These are phyloP conservation scores for Siniperca obscura DNA, from an alignment of 2,797 vertebrate species.

Conservation along the genomic window DNA sequence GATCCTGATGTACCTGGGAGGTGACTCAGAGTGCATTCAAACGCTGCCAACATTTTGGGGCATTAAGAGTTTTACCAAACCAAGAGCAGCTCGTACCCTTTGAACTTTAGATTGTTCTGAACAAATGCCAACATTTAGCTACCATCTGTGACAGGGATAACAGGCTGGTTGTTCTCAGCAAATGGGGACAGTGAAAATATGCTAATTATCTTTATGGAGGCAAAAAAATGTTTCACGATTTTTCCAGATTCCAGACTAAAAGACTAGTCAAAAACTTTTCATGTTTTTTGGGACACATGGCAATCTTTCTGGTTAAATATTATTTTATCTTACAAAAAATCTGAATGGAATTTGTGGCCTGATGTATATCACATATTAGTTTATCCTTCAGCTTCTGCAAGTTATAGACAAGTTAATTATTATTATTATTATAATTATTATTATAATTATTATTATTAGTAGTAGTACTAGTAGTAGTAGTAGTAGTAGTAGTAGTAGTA, in stretches of 20 bases:
- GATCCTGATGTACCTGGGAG: no score
- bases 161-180: neutral
- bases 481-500: neutral
- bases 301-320: neutral
- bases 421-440: no score
- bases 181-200: neutral
- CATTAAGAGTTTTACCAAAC: neutral
- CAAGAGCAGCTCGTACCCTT: neutral
- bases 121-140: neutral
- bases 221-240: neutral
- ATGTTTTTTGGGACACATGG: neutral
- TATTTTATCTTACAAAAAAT: neutral
- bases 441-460: no score
- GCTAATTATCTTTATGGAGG: neutral
- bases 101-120: conserved; percentile 20
- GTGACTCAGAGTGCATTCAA: no score
- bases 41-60: neutral
- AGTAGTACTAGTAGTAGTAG: neutral
- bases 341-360: no score
- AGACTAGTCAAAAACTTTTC: neutral
- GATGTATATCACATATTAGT: neutral
- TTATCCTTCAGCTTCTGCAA: neutral
- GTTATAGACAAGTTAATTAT: neutral
- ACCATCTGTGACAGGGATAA: neutral
- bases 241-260: neutral